Conservation (phyloP, 2,113 vertebrate species). For the Aphelocoma coerulescens region DNA sequence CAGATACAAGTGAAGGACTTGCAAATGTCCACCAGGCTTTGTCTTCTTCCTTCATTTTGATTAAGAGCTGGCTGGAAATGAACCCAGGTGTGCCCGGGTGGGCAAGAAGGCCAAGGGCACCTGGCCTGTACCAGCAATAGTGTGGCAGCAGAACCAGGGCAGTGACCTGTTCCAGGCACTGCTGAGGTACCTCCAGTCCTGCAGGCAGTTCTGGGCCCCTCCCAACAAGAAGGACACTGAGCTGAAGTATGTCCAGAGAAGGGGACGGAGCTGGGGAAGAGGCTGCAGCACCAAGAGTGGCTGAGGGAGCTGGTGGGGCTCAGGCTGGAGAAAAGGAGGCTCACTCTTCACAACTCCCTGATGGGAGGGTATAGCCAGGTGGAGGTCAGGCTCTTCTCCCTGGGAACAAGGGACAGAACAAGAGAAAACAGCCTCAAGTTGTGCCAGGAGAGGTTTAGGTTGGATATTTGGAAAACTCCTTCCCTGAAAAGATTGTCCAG, state of each 20-base stretch:
- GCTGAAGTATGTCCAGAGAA: not conserved
- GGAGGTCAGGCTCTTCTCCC: not conserved
- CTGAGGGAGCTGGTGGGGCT: not conserved
- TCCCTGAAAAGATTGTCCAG: not conserved
- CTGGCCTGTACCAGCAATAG: not conserved
- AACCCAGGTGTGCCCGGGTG: not conserved
- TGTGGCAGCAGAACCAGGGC: not conserved
- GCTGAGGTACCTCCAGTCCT: not conserved
- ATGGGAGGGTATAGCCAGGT: not conserved
- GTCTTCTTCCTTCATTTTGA: not conserved
- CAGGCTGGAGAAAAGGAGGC: not conserved
- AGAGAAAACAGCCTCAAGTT: not conserved
- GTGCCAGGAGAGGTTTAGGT: not conserved
- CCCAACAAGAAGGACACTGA: not conserved
- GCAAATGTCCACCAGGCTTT: not conserved
- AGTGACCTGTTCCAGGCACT: not conserved
- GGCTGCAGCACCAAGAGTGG: not conserved
- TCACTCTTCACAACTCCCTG: not conserved
- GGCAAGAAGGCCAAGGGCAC: not conserved
- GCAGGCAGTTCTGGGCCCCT: not conserved
- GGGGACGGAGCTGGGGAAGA: not conserved
- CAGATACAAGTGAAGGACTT: not conserved
- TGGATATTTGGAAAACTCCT: not conserved
- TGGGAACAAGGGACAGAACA: not conserved
- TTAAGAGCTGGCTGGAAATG: not conserved